Percentiles rank a stretch among this genome's conserved stretches.
These are phyloP conservation scores for Atractosteus spatula DNA, from an alignment of 2,113 vertebrate species.

Conservation along the genomic window DNA sequence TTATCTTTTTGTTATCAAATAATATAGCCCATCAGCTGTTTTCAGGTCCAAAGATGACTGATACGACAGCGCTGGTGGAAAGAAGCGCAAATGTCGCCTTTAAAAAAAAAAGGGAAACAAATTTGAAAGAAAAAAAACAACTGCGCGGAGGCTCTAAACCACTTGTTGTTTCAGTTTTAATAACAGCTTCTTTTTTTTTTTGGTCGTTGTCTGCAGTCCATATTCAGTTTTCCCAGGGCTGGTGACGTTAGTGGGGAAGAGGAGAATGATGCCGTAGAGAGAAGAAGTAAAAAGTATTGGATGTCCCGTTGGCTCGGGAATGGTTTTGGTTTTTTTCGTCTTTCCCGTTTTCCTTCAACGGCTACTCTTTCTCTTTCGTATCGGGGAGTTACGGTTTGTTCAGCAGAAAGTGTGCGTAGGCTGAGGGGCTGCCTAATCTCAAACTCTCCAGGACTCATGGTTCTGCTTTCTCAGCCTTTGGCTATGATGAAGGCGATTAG, in stretches of 20 bases:
- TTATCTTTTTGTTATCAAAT: neutral
- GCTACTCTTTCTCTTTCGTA: neutral
- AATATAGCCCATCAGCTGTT: neutral
- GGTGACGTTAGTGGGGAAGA: neutral
- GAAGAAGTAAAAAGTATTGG: neutral
- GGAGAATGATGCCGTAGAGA: neutral
- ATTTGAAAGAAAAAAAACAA: neutral
- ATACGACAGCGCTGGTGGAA: neutral
- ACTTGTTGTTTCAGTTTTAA: slow-evolving; percentile 2
- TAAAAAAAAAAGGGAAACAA: neutral
- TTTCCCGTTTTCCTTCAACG: neutral
- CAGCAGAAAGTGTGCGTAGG: neutral
- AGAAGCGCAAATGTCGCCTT: neutral
- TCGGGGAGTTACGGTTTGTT: neutral
- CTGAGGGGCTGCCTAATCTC: neutral
- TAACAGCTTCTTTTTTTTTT: neutral
- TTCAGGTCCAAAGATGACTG: neutral
- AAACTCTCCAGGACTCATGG: neutral
- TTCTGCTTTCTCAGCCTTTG: neutral
- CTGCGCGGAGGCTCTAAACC: neutral
- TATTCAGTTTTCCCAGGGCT: neutral
- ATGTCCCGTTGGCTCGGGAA: neutral
- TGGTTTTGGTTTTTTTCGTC: neutral
- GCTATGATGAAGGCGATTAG: neutral
- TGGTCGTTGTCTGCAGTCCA: neutral